Evolutionary conservation across 2,888 invertebrate species (phyloP).

Genomic region (Heliconius hortense): DNA sequence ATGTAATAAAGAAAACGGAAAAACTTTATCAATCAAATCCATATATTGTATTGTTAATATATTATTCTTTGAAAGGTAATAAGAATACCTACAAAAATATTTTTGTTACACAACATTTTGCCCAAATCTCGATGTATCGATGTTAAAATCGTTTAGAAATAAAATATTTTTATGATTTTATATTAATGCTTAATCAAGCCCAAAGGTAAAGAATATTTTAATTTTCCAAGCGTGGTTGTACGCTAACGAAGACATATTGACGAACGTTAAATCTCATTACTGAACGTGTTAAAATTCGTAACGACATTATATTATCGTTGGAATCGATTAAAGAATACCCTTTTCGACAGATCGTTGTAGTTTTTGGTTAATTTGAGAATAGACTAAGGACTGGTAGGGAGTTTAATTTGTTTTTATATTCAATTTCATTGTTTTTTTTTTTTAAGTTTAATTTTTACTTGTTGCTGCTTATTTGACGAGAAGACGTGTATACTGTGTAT

Average conservation of each 20-base stretch:
- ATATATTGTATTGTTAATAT: too few relatives aligned
- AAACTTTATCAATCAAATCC: neutral
- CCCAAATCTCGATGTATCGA: neutral
- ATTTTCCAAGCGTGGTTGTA: slow-evolving; percentile 54
- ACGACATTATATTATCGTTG: slow-evolving; percentile 59
- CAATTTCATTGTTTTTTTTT: neutral
- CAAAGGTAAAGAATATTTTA: slow-evolving; percentile 52
- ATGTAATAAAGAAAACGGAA: too few relatives aligned
- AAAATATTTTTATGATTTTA: slow-evolving; percentile 15
- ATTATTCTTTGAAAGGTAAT: neutral
- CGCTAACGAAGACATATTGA: slow-evolving; percentile 72
- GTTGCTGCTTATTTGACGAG: neutral
- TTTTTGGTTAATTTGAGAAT: slow-evolving; percentile 29
- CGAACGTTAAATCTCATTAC: slow-evolving; percentile 64
- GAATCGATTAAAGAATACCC: slow-evolving; percentile 74
- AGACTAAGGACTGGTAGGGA: neutral
- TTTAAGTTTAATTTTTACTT: neutral
- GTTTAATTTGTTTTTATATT: neutral
- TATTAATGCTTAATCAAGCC: slow-evolving; percentile 30
- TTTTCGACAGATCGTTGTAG: slow-evolving; percentile 52
- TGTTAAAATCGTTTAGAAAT: slow-evolving; percentile 2
- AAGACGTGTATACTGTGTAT: neutral
- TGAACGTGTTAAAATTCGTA: slow-evolving; percentile 73
- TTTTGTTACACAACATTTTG: neutral
- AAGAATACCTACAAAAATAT: neutral